Evolutionary conservation across 2,797 vertebrate species (phyloP).

Genomic region (Carduelis carduelis): DNA sequence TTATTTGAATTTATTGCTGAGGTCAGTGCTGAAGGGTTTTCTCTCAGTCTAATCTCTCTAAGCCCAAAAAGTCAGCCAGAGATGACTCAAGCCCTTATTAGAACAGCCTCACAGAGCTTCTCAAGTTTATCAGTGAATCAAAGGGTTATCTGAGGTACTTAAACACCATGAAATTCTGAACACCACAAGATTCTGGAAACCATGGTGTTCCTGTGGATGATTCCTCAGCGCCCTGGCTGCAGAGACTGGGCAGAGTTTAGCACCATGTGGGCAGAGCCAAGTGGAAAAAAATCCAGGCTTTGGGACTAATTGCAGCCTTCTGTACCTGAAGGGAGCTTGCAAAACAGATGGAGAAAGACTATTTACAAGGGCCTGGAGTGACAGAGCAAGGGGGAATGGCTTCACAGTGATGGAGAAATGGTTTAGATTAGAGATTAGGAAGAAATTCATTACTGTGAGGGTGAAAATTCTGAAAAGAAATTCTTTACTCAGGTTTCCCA

Average conservation of each 20-base stretch:
- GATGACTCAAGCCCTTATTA: neutral
- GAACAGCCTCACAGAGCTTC: rapidly evolving
- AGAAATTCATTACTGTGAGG: rapidly evolving
- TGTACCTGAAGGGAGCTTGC: neutral
- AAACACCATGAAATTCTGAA: neutral
- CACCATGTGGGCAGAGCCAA: rapidly evolving
- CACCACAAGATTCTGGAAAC: rapidly evolving
- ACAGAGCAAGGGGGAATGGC: neutral
- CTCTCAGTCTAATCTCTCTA: neutral
- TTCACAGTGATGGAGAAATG: neutral
- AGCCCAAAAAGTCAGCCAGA: neutral
- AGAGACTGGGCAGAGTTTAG: neutral
- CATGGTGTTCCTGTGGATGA: neutral
- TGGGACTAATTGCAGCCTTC: neutral
- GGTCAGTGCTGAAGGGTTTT: neutral
- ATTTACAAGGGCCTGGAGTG: neutral
- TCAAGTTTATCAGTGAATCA: neutral
- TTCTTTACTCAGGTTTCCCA: rapidly evolving
- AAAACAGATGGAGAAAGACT: neutral
- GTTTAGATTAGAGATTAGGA: neutral
- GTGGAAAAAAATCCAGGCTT: neutral
- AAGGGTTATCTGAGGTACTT: neutral
- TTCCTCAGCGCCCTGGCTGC: neutral
- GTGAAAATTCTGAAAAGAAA: neutral
- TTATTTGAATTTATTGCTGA: neutral